Evolutionary conservation across 2,888 invertebrate genomes (phyloP).

Genomic region (Coleophora deauratella): DNA sequence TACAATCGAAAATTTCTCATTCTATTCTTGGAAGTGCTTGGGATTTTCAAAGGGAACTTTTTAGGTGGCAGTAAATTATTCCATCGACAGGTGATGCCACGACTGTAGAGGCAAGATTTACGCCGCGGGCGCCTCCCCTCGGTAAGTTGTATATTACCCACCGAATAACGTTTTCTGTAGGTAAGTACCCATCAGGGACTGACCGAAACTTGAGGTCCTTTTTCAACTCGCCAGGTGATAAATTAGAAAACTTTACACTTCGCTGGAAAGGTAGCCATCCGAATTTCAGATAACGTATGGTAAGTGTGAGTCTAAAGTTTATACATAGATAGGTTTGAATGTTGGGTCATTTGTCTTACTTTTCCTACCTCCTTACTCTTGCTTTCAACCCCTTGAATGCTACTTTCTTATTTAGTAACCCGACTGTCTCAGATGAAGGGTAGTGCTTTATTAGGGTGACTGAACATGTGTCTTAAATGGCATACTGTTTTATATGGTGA

Average conservation of each 20-base stretch:
- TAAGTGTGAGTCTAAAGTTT: too few species aligned
- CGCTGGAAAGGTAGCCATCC: slow-evolving; percentile 6
- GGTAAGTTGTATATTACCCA: slow-evolving; percentile 69
- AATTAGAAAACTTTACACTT: slow-evolving; percentile 49
- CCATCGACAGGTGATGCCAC: slow-evolving; percentile 63
- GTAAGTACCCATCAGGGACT: slow-evolving; percentile 59
- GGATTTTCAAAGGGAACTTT: slow-evolving; percentile 68
- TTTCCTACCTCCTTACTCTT: too few species aligned
- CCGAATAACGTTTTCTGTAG: slow-evolving; percentile 54
- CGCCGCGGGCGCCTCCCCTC: slow-evolving; percentile 57
- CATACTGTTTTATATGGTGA: too few species aligned
- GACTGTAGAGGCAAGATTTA: slow-evolving; percentile 73
- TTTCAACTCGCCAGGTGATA: slow-evolving; percentile 42
- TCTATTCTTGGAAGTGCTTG: slow-evolving; percentile 71
- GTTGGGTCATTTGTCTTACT: too few species aligned
- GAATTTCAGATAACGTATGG: too few species aligned
- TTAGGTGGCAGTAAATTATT: slow-evolving; percentile 72
- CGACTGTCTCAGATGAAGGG: too few species aligned
- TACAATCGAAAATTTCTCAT: slow-evolving; percentile 64
- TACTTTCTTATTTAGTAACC: too few species aligned
- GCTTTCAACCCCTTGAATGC: too few species aligned
- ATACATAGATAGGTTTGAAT: too few species aligned
- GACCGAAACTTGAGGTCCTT: slow-evolving; percentile 27
- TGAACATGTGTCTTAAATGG: too few species aligned
- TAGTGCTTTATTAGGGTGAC: too few species aligned